These are phyloP conservation scores for Silvanus unidentatus DNA, from an alignment of 2,888 invertebrate genomes.

Conservation along the genomic window DNA sequence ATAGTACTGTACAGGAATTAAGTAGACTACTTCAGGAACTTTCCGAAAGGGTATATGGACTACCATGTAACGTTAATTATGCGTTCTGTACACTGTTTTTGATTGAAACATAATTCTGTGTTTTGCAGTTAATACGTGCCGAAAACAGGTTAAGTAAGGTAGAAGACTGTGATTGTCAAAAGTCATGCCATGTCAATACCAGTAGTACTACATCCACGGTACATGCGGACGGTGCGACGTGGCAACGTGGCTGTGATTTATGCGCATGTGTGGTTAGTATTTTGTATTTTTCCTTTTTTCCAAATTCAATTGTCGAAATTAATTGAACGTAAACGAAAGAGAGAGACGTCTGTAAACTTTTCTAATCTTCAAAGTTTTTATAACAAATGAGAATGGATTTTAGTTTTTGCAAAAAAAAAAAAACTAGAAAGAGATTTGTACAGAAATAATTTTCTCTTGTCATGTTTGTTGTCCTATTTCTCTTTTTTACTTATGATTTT, in stretches of 20 bases:
- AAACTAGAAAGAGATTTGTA: too few relatives aligned
- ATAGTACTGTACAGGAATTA: constrained; percentile 75
- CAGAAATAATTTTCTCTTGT: too few relatives aligned
- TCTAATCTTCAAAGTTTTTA: too few relatives aligned
- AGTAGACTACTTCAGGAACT: constrained; percentile 75
- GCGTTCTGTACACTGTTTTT: constrained; percentile 42
- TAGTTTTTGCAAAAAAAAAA: too few relatives aligned
- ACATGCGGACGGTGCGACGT: constrained; percentile 76
- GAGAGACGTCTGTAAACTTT: too few relatives aligned
- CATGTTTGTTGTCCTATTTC: too few relatives aligned
- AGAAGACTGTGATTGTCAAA: constrained; percentile 87
- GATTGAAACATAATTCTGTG: constrained; percentile 40
- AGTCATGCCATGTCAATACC: constrained; percentile 71
- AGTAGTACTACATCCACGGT: constrained; percentile 73
- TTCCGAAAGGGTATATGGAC: constrained; percentile 70
- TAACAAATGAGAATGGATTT: too few relatives aligned
- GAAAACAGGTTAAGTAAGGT: constrained; percentile 72
- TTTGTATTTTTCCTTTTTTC: too few relatives aligned
- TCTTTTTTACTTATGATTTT: too few relatives aligned
- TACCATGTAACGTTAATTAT: constrained; percentile 46
- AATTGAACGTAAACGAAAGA: too few relatives aligned
- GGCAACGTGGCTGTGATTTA: constrained; percentile 79
- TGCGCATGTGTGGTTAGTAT: constrained; percentile 78
- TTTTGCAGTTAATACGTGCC: constrained; percentile 69
- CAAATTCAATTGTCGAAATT: too few relatives aligned